phyloP scores from a whole-genome alignment of 2,888 invertebrate species.

The Trissonchulus sp. region DNA sequence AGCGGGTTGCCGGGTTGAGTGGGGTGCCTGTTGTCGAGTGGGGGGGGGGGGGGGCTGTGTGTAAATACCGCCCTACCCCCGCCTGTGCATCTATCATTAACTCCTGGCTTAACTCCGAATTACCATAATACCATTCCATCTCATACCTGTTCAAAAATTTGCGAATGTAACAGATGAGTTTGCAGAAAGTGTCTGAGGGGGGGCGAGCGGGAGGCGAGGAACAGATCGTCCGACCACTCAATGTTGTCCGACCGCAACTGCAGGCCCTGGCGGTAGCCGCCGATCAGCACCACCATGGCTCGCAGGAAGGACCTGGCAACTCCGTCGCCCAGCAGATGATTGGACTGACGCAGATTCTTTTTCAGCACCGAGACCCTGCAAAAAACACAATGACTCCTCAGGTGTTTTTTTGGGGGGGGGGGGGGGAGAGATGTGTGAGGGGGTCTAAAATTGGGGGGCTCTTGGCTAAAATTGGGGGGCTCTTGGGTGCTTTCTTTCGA shows the following conservation, averaged over 20 bases:
- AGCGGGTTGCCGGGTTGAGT: no score
- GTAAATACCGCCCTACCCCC: no score
- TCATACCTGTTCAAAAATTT: constrained; percentile 82
- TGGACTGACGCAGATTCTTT: constrained; percentile 68
- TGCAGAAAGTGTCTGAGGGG: constrained; percentile 80
- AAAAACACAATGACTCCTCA: no score
- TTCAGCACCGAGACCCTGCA: constrained; percentile 69
- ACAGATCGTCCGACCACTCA: constrained; percentile 77
- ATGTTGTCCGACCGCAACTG: constrained; percentile 64
- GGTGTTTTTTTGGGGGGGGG: no score
- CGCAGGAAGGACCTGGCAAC: constrained; percentile 84
- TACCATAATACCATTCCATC: constrained; percentile 29
- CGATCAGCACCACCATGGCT: constrained; percentile 84
- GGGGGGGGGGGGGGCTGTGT: no score
- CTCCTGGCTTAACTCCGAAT: no score
- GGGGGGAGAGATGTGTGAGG: no score
- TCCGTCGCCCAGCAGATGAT: constrained; percentile 73
- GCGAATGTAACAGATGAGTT: constrained; percentile 82
- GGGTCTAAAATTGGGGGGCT: no score
- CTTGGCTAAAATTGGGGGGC: no score
- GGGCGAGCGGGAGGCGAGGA: constrained; percentile 74
- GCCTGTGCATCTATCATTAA: no score
- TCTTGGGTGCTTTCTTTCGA: no score
- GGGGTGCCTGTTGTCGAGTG: no score
- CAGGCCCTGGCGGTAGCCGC: constrained; percentile 84